A percentile compares a stretch with the other conserved stretches of the same genome.
Conservation (phyloP, 2,888 invertebrate species). For the Seira ritae region DNA sequence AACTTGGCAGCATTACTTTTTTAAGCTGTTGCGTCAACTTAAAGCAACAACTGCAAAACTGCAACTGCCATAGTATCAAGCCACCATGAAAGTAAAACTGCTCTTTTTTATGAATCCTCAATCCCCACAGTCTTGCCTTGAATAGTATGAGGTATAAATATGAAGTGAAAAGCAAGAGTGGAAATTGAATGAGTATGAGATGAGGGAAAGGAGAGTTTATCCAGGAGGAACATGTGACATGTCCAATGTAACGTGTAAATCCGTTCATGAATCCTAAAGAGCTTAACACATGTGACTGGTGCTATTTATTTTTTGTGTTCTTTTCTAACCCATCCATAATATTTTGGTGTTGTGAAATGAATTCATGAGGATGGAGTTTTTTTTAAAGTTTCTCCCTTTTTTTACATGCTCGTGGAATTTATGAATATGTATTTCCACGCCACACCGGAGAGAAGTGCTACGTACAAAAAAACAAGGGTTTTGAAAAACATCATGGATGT, state of each 20-base stretch:
- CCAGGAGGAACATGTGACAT: slow-evolving; percentile 46
- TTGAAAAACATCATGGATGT: too few relatives aligned
- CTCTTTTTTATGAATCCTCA: too few relatives aligned
- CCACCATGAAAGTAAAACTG: slow-evolving; percentile 13
- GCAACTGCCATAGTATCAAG: too few relatives aligned
- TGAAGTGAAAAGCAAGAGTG: slow-evolving; percentile 9
- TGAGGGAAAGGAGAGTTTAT: slow-evolving; percentile 34
- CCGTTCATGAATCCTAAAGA: slow-evolving; percentile 47
- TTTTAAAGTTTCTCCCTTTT: slow-evolving; percentile 2
- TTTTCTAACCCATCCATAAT: slow-evolving; percentile 13
- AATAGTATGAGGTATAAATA: not conserved
- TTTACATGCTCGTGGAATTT: not conserved
- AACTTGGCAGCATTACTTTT: slow-evolving; percentile 32
- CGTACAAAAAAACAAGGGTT: too few relatives aligned
- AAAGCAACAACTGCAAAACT: not conserved
- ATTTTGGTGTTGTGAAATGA: slow-evolving; percentile 28
- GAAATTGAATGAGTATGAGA: slow-evolving; percentile 30
- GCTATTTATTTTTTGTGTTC: slow-evolving; percentile 21
- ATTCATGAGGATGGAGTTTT: slow-evolving; percentile 18
- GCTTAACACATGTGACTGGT: slow-evolving; percentile 31
- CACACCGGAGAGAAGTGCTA: not conserved
- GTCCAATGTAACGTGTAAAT: slow-evolving; percentile 50
- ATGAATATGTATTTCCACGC: not conserved
- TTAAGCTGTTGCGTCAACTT: slow-evolving; percentile 33
- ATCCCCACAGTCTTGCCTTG: not conserved